A percentile compares a stretch with the other conserved stretches of the same genome.
These are phyloP conservation scores for Arctia plantaginis DNA, from an alignment of 2,888 invertebrate species.

Conservation along the genomic window DNA sequence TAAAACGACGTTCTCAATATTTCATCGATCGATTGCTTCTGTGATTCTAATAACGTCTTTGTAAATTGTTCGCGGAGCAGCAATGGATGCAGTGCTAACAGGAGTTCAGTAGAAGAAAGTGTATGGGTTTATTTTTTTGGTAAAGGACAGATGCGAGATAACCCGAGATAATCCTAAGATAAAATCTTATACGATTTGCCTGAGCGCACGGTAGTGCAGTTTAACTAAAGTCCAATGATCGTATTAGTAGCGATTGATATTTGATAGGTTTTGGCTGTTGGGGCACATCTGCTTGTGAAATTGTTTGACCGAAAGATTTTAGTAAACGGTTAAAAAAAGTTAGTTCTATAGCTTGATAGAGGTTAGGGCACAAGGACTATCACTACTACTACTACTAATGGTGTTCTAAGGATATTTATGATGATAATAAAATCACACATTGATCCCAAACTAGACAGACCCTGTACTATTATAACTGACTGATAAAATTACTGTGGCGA, in stretches of 20 bases:
- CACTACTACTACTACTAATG: background rate
- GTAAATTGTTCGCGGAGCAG: background rate
- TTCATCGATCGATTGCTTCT: conserved; percentile 42
- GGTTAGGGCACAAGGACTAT: background rate
- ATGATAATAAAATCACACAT: too few relatives aligned
- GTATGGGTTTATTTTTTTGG: conserved; percentile 46
- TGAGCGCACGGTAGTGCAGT: conserved; percentile 70
- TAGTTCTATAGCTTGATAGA: too few relatives aligned
- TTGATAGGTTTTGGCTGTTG: conserved; percentile 45
- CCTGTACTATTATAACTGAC: too few relatives aligned
- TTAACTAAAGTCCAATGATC: conserved; percentile 45
- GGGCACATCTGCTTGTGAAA: conserved; percentile 35
- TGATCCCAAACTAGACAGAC: too few relatives aligned
- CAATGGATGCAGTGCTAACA: conserved; percentile 43
- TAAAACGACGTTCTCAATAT: background rate
- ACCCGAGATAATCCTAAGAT: conserved; percentile 81
- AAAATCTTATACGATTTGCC: conserved; percentile 78
- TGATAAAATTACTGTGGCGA: too few relatives aligned
- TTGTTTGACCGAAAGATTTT: background rate
- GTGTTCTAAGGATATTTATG: background rate
- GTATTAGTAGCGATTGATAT: conserved; percentile 38
- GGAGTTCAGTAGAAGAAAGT: conserved; percentile 13
- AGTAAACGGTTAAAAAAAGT: background rate
- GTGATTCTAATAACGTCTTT: background rate
- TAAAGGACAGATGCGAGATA: conserved; percentile 73